Conservation (phyloP, 2,888 invertebrate species). For the Lasius fuliginosus region DNA sequence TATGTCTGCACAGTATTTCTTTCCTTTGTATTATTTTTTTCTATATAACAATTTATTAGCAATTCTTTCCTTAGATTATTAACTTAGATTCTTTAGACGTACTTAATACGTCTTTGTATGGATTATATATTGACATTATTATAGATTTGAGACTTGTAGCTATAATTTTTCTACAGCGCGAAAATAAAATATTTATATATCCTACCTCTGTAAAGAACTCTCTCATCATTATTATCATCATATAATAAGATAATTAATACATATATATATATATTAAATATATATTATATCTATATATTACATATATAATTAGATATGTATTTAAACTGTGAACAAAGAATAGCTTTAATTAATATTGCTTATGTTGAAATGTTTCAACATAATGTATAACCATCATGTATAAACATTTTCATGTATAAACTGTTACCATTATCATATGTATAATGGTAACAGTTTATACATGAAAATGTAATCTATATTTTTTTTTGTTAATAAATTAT, state of each 20-base stretch:
- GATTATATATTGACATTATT: constrained; percentile 22
- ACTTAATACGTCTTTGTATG: constrained; percentile 15
- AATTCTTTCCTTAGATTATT: constrained; percentile 33
- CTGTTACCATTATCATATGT: too few relatives aligned
- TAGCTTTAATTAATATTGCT: constrained; percentile 37
- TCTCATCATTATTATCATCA: constrained; percentile 11
- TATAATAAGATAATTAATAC: constrained; percentile 19
- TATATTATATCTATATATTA: not conserved
- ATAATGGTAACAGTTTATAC: not conserved
- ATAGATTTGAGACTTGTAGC: constrained; percentile 41
- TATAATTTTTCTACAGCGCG: constrained; percentile 43
- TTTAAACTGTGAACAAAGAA: constrained; percentile 11
- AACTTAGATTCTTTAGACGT: not conserved
- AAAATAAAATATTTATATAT: constrained; percentile 41
- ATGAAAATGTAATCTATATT: constrained; percentile 28
- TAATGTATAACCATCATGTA: too few relatives aligned
- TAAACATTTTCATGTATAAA: too few relatives aligned
- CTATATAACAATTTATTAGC: constrained; percentile 28
- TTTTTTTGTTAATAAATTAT: constrained; percentile 35
- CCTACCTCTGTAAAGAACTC: not conserved
- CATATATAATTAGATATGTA: constrained; percentile 7
- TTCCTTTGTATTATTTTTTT: constrained; percentile 44
- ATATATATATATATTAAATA: constrained; percentile 19
- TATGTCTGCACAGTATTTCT: constrained; percentile 43
- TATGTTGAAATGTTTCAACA: constrained; percentile 26